phyloP scores from a whole-genome alignment of 2,888 invertebrate species.

The Mimas tiliae region DNA sequence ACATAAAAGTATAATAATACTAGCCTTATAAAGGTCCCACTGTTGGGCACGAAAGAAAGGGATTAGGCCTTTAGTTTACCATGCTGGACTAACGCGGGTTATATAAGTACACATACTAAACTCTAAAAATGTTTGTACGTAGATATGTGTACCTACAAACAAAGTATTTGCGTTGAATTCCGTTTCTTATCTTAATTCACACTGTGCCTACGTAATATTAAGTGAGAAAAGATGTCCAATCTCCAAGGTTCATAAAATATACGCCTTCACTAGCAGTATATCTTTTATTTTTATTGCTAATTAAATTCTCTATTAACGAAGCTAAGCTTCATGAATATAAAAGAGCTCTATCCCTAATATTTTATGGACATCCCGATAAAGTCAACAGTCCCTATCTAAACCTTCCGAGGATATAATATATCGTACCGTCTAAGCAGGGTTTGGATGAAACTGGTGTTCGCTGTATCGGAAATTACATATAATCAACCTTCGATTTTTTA shows the following conservation, averaged over 20 bases:
- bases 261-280: not conserved
- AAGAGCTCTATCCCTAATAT: constrained; percentile 40
- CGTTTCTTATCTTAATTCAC: not conserved
- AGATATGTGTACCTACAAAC: no score
- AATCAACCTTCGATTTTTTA: no score
- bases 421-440: constrained; percentile 29
- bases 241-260: not conserved
- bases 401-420: constrained; percentile 46
- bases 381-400: constrained; percentile 45
- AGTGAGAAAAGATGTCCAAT: constrained; percentile 4
- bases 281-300: constrained; percentile 31
- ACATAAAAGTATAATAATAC: no score
- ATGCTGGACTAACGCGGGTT: no score
- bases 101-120: no score
- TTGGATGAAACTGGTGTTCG: not conserved
- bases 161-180: not conserved
- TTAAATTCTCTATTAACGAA: constrained; percentile 37
- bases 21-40: no score
- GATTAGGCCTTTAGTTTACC: no score
- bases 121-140: no score
- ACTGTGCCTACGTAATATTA: no score
- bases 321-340: constrained; percentile 49
- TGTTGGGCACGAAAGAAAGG: no score
- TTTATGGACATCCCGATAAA: constrained; percentile 49
- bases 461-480: not conserved